phyloP scores from a whole-genome alignment of 2,888 invertebrate genomes.

The Atherix ibis region DNA sequence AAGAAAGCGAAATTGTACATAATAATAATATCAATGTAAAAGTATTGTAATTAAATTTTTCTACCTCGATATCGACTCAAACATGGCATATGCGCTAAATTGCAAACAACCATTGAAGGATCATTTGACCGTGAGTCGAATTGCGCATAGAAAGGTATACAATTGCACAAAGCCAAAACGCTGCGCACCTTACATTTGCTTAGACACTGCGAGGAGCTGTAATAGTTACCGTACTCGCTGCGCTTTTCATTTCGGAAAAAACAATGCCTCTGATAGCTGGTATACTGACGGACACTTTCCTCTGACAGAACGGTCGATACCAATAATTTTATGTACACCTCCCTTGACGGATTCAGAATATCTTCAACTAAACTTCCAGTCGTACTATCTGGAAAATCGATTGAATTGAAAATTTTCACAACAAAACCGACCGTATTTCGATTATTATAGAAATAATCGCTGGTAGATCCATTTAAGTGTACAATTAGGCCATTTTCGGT shows the following conservation, averaged over 20 bases:
- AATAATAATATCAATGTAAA: too few relatives aligned
- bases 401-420: conserved; percentile 34
- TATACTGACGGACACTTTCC: conserved; percentile 8
- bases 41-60: too few relatives aligned
- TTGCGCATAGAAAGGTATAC: conserved; percentile 38
- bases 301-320: conserved; percentile 8
- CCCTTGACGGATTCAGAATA: conserved; percentile 22
- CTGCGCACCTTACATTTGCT: conserved; percentile 34
- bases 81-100: conserved; percentile 22
- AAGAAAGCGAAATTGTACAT: not conserved
- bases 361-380: conserved; percentile 32
- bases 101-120: conserved; percentile 18
- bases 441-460: conserved; percentile 39
- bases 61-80: conserved; percentile 23
- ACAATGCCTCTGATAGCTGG: conserved; percentile 31
- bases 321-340: conserved; percentile 20
- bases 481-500: conserved; percentile 33
- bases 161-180: conserved; percentile 35
- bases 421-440: conserved; percentile 34
- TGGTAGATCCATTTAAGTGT: conserved; percentile 33
- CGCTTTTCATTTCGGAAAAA: conserved; percentile 33
- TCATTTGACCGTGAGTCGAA: conserved; percentile 10
- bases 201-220: conserved; percentile 41
- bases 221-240: conserved; percentile 25
- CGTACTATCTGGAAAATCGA: conserved; percentile 34